Base-by-base conservation (phyloP, 2,888 invertebrate species). In the Caenorhabditis zanzibari region DNA sequence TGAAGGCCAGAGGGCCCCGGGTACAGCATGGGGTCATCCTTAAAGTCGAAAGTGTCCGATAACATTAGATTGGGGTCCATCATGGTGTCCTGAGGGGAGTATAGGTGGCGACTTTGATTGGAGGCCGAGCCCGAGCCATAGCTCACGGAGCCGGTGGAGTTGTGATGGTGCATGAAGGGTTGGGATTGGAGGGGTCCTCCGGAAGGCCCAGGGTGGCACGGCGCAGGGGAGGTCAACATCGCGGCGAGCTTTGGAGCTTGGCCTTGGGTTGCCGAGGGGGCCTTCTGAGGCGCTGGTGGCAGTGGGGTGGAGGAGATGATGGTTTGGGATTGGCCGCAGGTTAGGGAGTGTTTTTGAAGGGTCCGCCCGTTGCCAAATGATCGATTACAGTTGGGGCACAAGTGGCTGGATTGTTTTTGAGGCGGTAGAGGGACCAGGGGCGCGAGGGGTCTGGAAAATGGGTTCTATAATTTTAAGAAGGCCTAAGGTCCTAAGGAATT, bases 31-130 rank as follows among this genome's bases (percentile, higher is more conserved):
- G 69, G 69, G 19, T 79, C 79, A 19, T 71, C 64, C 19, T 79
- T 79, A 16, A 56, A 54, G 10, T 71, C 79, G 12, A 56, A 71
- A 6, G 63, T 63, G 14, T 56, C 63, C 10, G 49, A 54, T n/a
- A 71, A 22, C 59, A 79, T 71, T 1, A 71, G 32, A 19, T 71
- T 71, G 7, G 77, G 77, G 38, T 77, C 52, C 7, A 49, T 38
- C 35, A 64, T 69, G 35, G 61, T 35, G 0, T 64, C 47, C n/a
- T 71, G 79, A 7, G 79, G 79, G 1, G 79, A 79, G 49, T 71
- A 79, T 14, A 79, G 24, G 3, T 58, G 58, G 2, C 32, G 26
- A 35, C n/a, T 58, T 2, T n/a, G 26, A 19, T 38, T 58, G 19
- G 58, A 28, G 22, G 26, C 32, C 1, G 28, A 28, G 16, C 28